Percentiles rank a stretch among this genome's conserved stretches.
Conservation (phyloP, 2,888 invertebrate genomes). For the Alcis repandata region DNA sequence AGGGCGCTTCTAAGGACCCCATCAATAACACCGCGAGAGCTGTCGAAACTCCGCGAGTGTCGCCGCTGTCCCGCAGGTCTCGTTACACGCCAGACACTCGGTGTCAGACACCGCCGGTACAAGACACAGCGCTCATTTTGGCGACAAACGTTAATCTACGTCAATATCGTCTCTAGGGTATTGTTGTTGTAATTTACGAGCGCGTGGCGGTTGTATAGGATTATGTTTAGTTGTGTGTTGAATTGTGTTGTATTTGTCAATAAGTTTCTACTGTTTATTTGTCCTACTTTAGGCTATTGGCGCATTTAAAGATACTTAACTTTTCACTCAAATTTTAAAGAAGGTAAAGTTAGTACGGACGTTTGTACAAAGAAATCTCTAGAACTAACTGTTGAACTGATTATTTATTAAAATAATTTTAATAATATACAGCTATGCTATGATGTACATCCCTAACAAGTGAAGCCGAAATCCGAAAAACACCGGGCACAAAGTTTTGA, state of each 20-base stretch:
- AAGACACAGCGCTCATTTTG: conserved; percentile 3
- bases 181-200: background rate
- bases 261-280: too few species aligned
- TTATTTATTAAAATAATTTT: too few species aligned
- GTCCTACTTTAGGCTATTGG: too few species aligned
- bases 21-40: conserved; percentile 27
- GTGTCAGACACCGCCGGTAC: conserved; percentile 10
- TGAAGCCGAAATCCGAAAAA: too few species aligned
- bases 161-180: background rate
- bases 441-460: too few species aligned
- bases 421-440: too few species aligned
- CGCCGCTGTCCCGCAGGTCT: conserved; percentile 11
- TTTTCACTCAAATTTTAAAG: too few species aligned
- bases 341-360: too few species aligned
- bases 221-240: background rate
- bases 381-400: too few species aligned
- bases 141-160: background rate
- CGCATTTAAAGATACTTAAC: too few species aligned
- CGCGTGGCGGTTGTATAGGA: background rate
- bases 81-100: conserved; percentile 20
- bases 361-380: too few species aligned
- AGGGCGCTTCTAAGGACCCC: conserved; percentile 5
- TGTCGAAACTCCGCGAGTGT: conserved; percentile 18
- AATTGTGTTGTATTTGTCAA: background rate
- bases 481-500: too few species aligned